Evolutionary conservation across 2,888 invertebrate species (phyloP).

Genomic region (Atherix ibis): DNA sequence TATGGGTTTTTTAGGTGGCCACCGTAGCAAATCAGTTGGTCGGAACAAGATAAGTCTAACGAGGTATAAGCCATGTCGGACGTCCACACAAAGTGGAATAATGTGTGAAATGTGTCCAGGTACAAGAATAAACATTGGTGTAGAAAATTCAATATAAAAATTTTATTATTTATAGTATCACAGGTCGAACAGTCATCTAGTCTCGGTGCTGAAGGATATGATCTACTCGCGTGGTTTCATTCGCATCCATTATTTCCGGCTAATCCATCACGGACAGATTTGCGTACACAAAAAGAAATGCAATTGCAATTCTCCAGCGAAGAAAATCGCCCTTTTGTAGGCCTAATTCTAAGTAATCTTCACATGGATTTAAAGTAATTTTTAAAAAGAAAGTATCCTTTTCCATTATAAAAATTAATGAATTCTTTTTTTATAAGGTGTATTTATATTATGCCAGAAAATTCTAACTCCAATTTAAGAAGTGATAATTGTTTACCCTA

Average conservation of each 20-base stretch:
- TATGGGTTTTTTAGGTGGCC: conserved; percentile 56
- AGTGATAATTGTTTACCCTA: conserved; percentile 10
- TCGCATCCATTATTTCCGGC: conserved; percentile 58
- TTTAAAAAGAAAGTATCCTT: too few relatives aligned
- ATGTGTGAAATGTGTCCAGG: conserved; percentile 70
- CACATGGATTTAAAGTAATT: conserved; percentile 14
- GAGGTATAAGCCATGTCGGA: conserved; percentile 46
- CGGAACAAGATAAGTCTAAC: conserved; percentile 31
- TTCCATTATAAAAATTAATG: neutral
- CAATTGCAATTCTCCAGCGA: conserved; percentile 29
- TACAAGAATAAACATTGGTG: conserved; percentile 16
- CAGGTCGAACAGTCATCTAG: conserved; percentile 44
- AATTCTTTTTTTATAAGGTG: conserved; percentile 11
- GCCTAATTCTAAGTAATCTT: conserved; percentile 14
- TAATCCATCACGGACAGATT: conserved; percentile 52
- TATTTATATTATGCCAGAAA: conserved; percentile 13
- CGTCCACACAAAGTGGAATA: conserved; percentile 43
- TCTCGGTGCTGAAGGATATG: conserved; percentile 34
- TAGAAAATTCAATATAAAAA: too few relatives aligned
- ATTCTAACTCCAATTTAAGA: conserved; percentile 6
- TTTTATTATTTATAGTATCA: conserved; percentile 32
- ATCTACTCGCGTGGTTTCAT: conserved; percentile 60
- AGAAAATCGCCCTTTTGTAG: conserved; percentile 14
- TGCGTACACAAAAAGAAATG: conserved; percentile 46
- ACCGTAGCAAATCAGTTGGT: conserved; percentile 12